Base-by-base conservation (phyloP, 1,140 invertebrate genomes). In the Temnothorax curvispinosus region DNA sequence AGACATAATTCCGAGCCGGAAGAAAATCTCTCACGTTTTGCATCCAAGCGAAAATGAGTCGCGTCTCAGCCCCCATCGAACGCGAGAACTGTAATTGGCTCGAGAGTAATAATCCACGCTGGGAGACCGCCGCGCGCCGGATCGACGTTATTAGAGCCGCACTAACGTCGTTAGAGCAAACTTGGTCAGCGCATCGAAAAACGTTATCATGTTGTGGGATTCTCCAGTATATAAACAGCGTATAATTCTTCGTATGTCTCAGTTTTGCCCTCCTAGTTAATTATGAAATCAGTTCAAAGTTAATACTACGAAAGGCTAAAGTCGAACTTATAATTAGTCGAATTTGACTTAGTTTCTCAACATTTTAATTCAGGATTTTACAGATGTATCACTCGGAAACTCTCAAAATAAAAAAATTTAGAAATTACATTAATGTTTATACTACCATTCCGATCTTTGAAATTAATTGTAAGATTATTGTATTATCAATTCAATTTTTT, bases 81-180 rank as follows among this genome's bases (percentile, higher is more conserved):
- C 38, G 81, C 35, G 56, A 75, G 74, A 67, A 6, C n/a, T 76
- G 81, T 76, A 87, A 87, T 87, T 87, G 69, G 41, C 35, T 62
- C 13, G 52, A 87, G 65, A 76, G 52, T 86, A 87, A 87, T 87
- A 85, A 87, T 54, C 32, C 13, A 56, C 44, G 60, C 32, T 50
- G 47, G 21, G 18, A 60, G 38, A 85, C 4, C 80, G 54, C n/a
- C n/a, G n/a, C n/a, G n/a, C n/a, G n/a, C 58, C 11, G 69, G 50
- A 85, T 85, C 50, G 86, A 38, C 67, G 69, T 87, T 75, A 87
- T 86, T 85, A 85, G 62, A 87, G 35, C 71, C 15, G 27, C 41
- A 64, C 65, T 87, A 87, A 76, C 32, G 7, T 56, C 44, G 41
- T 87, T 75, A 76, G 11, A 75, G 54, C 21, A 27, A 27, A 56